Base-by-base conservation (phyloP, 2,113 vertebrate species). In the Elephantulus edwardii region DNA sequence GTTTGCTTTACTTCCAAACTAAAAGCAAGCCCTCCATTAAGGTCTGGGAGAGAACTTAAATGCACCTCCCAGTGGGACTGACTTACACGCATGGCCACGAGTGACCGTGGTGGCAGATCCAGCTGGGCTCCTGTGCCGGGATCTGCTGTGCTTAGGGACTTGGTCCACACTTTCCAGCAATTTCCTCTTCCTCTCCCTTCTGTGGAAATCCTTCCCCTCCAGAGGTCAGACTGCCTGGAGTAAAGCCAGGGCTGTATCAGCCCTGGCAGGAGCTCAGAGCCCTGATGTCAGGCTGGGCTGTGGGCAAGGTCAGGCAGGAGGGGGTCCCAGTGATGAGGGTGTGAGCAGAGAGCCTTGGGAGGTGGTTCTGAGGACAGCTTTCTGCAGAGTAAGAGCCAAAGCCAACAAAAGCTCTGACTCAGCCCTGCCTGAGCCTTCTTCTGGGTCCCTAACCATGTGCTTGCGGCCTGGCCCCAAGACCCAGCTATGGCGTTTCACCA, bases 341-440 rank as follows among this genome's bases (percentile, higher is more conserved):
- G 38, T 56, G 78, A 44, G n/a, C n/a, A n/a, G 26, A 70, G 28
- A 11, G 20, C 1, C n/a, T n/a, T 4, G 19, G 50, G 52, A 24
- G 26, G 22, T 1, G 0, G n/a, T 5, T 30, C 78, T 13, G 0
- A 66, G 58, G 14, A 33, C 58, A 5, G 84, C 56, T 19, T 60
- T 48, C 68, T 5, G 38, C 50, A 28, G 50, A 24, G 62, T 48
- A 30, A 0, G 54, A 4, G 30, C 86, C 50, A 5, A 52, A 58
- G 76, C 46, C 1, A 42, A 54, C 82, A 78, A n/a, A n/a, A n/a
- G 88, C 1, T 54, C 71, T 90, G 95, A 92, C 90, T 95, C 90
- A 92, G 76, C 80, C 42, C 2, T 0, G 60, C 42, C 2, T 0
- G 60, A 72, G 14, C 44, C 78, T 50, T 35, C 82, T 9, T 22